Base-by-base conservation (phyloP, 2,888 invertebrate species). In the Diplazon laetatorius region DNA sequence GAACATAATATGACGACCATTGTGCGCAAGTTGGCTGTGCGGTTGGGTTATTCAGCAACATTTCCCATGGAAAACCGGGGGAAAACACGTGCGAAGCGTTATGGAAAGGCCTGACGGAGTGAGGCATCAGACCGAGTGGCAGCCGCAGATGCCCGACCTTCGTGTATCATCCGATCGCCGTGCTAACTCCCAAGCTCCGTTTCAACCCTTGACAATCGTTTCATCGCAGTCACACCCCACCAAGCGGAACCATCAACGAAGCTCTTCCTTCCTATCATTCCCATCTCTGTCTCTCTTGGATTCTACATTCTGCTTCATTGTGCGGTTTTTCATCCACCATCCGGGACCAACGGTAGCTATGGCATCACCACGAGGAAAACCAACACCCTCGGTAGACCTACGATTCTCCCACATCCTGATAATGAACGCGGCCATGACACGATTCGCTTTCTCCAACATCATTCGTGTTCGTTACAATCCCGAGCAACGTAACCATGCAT, bases 1-100 rank as follows among this genome's bases (percentile, higher is more conserved):
- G 85, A 87, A 89, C 85, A 83, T 87, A 87, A 87, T 86, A 87
- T 87, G 89, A 89, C 86, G 85, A 84, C 84, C 85, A 88, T 89
- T 89, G 89, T 89, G 85, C 84, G 84, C 78, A 83, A 89, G 87
- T 88, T 87, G 87, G 85, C 85, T 81, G 50, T 78, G 82, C 80
- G 84, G 85, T 84, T 82, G 84, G n/a, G 86, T 87, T 88, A 88
- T 89, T 87, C 87, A 87, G 84, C 83, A 82, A 85, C 87, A 87
- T 88, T 88, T 86, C 85, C n/a, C 87, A 88, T 88, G 86, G 83
- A 86, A 85, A 60, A 46, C 59, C 52, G 48, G n/a, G n/a, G n/a
- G 39, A 10, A 39, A 72, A 55, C 50, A 37, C 62, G 48, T 65
- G 60, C 52, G 60, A 22, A 71, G 48, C 87, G 85, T 84, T 85